Percentiles rank a stretch among this genome's conserved stretches.
Conservation (phyloP, 2,888 invertebrate species). For the Caenorhabditis sulstoni region DNA sequence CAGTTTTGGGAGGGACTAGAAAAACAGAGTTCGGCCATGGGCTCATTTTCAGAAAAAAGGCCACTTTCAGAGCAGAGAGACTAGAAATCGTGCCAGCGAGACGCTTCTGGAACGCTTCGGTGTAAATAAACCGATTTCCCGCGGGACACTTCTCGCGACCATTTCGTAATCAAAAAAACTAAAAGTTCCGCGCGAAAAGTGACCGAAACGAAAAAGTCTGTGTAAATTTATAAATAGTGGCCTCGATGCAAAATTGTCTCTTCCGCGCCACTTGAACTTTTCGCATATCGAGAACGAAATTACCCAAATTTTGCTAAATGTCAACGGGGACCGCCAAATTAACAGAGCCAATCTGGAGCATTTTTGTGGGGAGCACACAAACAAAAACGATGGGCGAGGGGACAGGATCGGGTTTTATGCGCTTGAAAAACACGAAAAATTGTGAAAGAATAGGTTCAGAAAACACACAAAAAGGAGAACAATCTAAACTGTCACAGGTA, state of each 20-base stretch:
- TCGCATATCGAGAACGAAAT: constrained; percentile 5
- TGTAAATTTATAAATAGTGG: not conserved
- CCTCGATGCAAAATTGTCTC: not conserved
- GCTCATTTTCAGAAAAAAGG: no score
- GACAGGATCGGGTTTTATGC: not conserved
- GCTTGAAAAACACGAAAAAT: not conserved
- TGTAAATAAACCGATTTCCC: no score
- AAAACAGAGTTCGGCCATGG: no score
- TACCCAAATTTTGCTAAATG: constrained; percentile 39
- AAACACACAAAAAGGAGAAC: not conserved
- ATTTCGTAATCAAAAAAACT: no score
- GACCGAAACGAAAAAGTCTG: not conserved
- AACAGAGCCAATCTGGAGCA: constrained; percentile 17
- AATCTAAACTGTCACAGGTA: not conserved
- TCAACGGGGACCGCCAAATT: constrained; percentile 9
- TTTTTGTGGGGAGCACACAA: constrained; percentile 1
- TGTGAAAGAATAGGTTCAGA: constrained; percentile 4
- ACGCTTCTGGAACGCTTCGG: no score
- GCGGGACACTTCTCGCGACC: no score
- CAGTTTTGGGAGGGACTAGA: no score
- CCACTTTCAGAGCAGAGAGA: no score
- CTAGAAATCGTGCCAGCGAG: no score
- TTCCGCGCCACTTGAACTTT: constrained; percentile 32
- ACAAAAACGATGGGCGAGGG: constrained; percentile 1
- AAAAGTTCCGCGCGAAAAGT: no score